Base-by-base conservation (phyloP, 2,797 vertebrate species). In the Eidolon dupreanum region DNA sequence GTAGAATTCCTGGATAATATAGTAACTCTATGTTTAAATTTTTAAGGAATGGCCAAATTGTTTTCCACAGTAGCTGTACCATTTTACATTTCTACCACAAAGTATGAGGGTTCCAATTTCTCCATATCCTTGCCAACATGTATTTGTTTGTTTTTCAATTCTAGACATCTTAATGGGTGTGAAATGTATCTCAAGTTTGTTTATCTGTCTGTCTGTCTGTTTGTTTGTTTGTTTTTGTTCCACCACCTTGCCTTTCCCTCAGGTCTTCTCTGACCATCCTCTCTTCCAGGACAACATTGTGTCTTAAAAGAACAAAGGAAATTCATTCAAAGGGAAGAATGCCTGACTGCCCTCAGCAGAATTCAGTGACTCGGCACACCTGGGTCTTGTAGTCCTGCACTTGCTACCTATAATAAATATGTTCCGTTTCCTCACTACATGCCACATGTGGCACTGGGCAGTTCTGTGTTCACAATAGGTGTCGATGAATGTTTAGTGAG, bases 331-430 rank as follows among this genome's bases (percentile, higher is more conserved):
- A 88, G 61, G 53, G 41, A 71, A 22, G 49, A 2, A 8, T 31
- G 24, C 89, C 46, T 31, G 1, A 12, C 22, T 24, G 8, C 70
- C 31, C 22, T 70, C 8, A 0, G 16, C 17, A 24, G 53, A n/a
- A 49, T 15, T n/a, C 15, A 11, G 77, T 0, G 17, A 26, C 15
- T 0, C 0, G 2, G 6, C 26, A 49, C 20, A n/a, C 11, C 33
- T 94, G 2, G 55, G 17, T 65, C 53, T 55, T 31, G 1, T 38
- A 22, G 11, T 53, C 43, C 19, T 3, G 1, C 41, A 38, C 84
- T 3, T 16, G 57, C 61, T 41, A 33, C 41, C 36, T 16, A 43
- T 9, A 15, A 22, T n/a, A 63, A 73, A 49, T 36, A n/a, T 0
- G 8, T 31, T 51, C 41, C 53, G 16, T 53, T 77, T 36, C 61